A percentile compares a stretch with the other conserved stretches of the same genome.
phyloP scores from a whole-genome alignment of 2,113 vertebrate species.

The Zonotrichia leucophrys region DNA sequence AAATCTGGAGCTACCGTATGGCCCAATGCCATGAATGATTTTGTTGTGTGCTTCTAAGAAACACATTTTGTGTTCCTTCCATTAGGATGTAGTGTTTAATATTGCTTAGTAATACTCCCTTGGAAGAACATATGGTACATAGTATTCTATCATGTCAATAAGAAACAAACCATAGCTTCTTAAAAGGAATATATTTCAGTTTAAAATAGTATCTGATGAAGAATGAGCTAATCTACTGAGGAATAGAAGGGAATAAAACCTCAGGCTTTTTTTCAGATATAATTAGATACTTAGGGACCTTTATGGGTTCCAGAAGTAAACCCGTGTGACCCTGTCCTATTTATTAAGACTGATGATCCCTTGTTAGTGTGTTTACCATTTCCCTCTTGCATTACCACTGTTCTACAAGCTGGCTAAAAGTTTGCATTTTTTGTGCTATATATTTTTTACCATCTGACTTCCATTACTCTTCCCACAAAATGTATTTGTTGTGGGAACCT shows the following conservation, averaged over 20 bases:
- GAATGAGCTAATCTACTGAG: slow-evolving; percentile 55
- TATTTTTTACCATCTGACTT: slow-evolving; percentile 64
- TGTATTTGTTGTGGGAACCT: slow-evolving; percentile 51
- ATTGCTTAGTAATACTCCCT: slow-evolving; percentile 27
- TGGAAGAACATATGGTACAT: neutral
- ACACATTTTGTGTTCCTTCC: neutral
- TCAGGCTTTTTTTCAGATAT: slow-evolving; percentile 67
- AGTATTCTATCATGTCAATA: slow-evolving; percentile 23
- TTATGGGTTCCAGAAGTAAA: slow-evolving; percentile 68
- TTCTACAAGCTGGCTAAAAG: slow-evolving; percentile 69
- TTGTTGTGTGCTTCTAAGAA: neutral
- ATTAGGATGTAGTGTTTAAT: slow-evolving; percentile 25
- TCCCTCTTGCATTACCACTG: slow-evolving; percentile 61
- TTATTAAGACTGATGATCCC: slow-evolving; percentile 75
- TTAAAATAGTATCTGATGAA: slow-evolving; percentile 66
- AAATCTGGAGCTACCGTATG: neutral
- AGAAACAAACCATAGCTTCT: slow-evolving; percentile 21
- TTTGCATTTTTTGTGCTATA: slow-evolving; percentile 57
- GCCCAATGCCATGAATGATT: neutral
- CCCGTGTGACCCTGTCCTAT: slow-evolving; percentile 65
- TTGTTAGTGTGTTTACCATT: slow-evolving; percentile 62
- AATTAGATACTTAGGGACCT: slow-evolving; percentile 82
- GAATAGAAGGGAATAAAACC: slow-evolving; percentile 57
- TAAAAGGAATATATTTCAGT: slow-evolving; percentile 53
- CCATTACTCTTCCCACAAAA: slow-evolving; percentile 58